phyloP scores from a whole-genome alignment of 2,888 invertebrate genomes.

The Euzophera pinguis region DNA sequence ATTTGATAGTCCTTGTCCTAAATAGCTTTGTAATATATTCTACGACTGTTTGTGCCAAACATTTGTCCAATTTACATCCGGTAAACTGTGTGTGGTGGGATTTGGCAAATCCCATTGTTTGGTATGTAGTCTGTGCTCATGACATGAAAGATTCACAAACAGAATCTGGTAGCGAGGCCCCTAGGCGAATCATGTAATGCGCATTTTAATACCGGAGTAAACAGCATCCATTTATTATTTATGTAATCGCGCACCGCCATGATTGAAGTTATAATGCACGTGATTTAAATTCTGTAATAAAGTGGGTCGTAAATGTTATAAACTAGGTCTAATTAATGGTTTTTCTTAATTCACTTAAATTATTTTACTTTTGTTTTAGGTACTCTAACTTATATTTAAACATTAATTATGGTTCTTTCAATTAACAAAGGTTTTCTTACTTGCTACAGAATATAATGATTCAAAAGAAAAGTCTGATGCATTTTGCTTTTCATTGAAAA shows the following conservation, averaged over 20 bases:
- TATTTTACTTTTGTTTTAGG: too few relatives aligned
- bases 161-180: constrained; percentile 24
- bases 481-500: not conserved
- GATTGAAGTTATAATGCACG: constrained; percentile 1
- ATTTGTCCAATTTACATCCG: constrained; percentile 44
- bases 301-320: not conserved
- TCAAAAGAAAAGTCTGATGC: too few relatives aligned
- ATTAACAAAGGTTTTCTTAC: too few relatives aligned
- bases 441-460: too few relatives aligned
- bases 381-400: too few relatives aligned
- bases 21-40: constrained; percentile 14
- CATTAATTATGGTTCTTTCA: too few relatives aligned
- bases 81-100: constrained; percentile 33
- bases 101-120: constrained; percentile 38
- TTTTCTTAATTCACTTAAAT: too few relatives aligned
- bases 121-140: constrained; percentile 30
- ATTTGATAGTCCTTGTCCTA: too few relatives aligned
- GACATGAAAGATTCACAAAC: constrained; percentile 35
- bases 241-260: not conserved
- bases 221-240: constrained; percentile 2
- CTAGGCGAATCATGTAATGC: constrained; percentile 21
- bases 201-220: constrained; percentile 12
- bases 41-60: constrained; percentile 33
- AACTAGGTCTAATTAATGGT: too few relatives aligned
- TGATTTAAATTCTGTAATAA: constrained; percentile 7